Percentiles rank a stretch among this genome's conserved stretches.
phyloP scores from a whole-genome alignment of 35 echinoderm and acorn worm species.

The Heliocidaris erythrogramma region DNA sequence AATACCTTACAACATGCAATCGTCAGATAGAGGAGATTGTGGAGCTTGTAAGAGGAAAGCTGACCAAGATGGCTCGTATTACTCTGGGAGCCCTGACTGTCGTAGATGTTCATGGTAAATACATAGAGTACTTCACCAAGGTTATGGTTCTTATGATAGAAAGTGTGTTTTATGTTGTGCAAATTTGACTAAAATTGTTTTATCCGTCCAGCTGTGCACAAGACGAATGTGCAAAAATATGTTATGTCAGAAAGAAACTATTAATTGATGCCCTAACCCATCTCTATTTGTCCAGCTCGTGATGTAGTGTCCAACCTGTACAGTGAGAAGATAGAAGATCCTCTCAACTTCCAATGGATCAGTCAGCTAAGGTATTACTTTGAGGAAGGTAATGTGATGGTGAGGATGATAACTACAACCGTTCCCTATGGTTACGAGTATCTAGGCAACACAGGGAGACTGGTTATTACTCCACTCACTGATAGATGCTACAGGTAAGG shows the following conservation, averaged over 20 bases:
- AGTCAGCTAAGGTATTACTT: slow-evolving; percentile 97
- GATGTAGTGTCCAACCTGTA: slow-evolving; percentile 87
- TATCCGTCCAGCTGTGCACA: no score
- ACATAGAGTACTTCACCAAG: not conserved
- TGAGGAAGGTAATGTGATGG: slow-evolving; percentile 80
- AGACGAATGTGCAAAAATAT: no score
- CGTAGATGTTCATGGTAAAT: slow-evolving; percentile 97
- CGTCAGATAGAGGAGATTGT: slow-evolving; percentile 97
- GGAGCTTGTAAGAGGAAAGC: slow-evolving; percentile 82
- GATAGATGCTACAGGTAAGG: slow-evolving; percentile 97
- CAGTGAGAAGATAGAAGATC: slow-evolving; percentile 67
- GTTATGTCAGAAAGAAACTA: no score
- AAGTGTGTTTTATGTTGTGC: not conserved
- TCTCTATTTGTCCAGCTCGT: slow-evolving; percentile 63
- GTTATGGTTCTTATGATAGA: not conserved
- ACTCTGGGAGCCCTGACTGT: slow-evolving; percentile 95
- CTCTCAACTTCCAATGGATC: slow-evolving; percentile 84
- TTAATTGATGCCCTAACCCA: not conserved
- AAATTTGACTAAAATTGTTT: no score
- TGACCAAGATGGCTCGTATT: slow-evolving; percentile 93
- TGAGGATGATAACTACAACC: slow-evolving; percentile 93
- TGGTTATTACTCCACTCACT: slow-evolving; percentile 95
- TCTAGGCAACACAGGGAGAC: slow-evolving; percentile 93
- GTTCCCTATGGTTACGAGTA: slow-evolving; percentile 98
- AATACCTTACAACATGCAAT: slow-evolving; percentile 84